Base-by-base conservation (phyloP, 1,140 invertebrate genomes). In the Ridgeia piscesae region DNA sequence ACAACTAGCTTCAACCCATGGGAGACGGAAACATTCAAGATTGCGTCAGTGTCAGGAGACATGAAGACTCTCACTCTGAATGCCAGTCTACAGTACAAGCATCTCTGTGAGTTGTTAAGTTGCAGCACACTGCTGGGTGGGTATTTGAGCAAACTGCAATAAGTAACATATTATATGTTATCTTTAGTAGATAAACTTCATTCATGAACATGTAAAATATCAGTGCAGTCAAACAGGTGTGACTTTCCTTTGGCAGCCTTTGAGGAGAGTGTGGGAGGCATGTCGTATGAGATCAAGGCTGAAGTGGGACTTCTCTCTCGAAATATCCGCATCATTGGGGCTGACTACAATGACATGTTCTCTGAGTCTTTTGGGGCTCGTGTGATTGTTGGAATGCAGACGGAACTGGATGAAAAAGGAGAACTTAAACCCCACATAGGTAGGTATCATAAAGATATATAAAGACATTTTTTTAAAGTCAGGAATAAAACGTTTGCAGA, bases 251-350 rank as follows among this genome's bases (percentile, higher is more conserved):
- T 42, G 42, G 42, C 42, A 42, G 42, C 42, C 4, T 42, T 42
- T 42, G 42, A 42, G 42, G 42, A 42, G 42, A 42, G 42, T 42
- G 42, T 42, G 42, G 42, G 42, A 42, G 42, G 42, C 42, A 42
- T 42, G 42, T 42, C 42, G 11, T 42, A 42, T 42, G 11, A 6
- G 42, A 42, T 42, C 42, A 42, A 42, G 42, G 95, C 95, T 11
- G 95, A 94, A n/a, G 95, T 96, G 14, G 95, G 95, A 34, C 92
- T 95, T n/a, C 92, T 96, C 48, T 94, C 95, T 33, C 90, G 94
- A 8, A 96, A 95, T 91, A 94, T 96, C 42, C 94, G 94, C 91
- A 93, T 96, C 14, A 94, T 95, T 33, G 95, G 95, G 17, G 93
- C 93, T 35, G 94, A 94, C 21, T 95, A 96, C 91, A 9, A 34